Conservation (phyloP, 2,113 vertebrate genomes). For the Damaliscus lunatus region DNA sequence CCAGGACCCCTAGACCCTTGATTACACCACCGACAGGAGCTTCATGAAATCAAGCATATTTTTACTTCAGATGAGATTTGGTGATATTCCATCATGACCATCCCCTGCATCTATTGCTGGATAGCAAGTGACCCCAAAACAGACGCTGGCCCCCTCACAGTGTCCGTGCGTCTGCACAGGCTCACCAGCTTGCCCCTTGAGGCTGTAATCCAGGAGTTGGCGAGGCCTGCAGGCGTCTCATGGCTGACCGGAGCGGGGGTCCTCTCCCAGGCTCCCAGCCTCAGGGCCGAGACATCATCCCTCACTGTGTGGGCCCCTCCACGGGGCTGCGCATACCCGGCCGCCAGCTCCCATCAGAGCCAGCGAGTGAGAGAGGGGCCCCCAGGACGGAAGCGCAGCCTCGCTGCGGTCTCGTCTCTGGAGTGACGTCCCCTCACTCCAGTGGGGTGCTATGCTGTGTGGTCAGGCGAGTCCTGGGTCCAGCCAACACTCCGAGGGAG, state of each 20-base stretch:
- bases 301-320: not conserved
- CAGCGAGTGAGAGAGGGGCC: not conserved
- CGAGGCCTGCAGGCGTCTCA: not conserved
- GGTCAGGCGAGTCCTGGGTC: not conserved
- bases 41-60: not conserved
- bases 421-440: no score
- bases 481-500: not conserved
- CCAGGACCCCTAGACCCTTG: not conserved
- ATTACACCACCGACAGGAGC: not conserved
- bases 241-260: rapidly evolving
- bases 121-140: not conserved
- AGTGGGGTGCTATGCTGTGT: not conserved
- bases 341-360: not conserved
- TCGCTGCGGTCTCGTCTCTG: not conserved
- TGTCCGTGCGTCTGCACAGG: not conserved
- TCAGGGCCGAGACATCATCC: not conserved
- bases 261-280: not conserved
- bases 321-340: rapidly evolving
- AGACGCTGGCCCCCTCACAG: not conserved
- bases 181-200: not conserved
- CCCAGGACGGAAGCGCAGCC: not conserved
- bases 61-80: not conserved
- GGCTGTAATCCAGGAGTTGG: not conserved
- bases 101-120: not conserved
- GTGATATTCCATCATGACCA: not conserved